Conservation (phyloP, 2,888 invertebrate species). For the Dyspetes luteomarginatus region DNA sequence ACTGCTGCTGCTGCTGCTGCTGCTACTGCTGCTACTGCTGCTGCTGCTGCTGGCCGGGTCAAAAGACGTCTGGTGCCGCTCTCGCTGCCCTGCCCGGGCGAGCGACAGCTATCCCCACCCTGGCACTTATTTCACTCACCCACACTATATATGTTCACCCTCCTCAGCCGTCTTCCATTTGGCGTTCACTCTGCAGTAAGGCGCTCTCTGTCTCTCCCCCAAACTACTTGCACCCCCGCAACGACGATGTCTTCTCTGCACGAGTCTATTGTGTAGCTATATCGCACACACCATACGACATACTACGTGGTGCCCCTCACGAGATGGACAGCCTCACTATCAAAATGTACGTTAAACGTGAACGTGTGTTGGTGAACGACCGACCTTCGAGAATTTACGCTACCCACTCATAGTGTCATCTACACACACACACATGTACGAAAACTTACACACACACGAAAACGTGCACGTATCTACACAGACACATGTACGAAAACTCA, state of each 20-base stretch:
- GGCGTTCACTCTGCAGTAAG: constrained; percentile 67
- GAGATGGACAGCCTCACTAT: constrained; percentile 77
- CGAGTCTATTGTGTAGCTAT: constrained; percentile 75
- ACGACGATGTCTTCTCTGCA: constrained; percentile 71
- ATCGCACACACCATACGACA: constrained; percentile 69
- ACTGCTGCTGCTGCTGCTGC: constrained; percentile 81
- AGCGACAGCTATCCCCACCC: constrained; percentile 82
- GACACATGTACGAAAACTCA: neutral
- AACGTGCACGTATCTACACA: neutral
- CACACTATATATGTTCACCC: constrained; percentile 66
- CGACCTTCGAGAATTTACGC: constrained; percentile 55
- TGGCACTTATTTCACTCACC: constrained; percentile 71
- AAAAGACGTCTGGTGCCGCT: constrained; percentile 81
- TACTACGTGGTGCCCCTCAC: constrained; percentile 69
- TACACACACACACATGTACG: constrained; percentile 3
- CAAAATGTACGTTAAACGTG: constrained; percentile 65
- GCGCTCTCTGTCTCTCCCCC: constrained; percentile 62
- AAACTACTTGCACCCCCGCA: constrained; percentile 48
- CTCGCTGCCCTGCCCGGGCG: constrained; percentile 81
- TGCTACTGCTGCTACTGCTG: constrained; percentile 58
- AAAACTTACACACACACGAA: constrained; percentile 3
- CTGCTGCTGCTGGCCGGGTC: constrained; percentile 83
- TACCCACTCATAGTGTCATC: constrained; percentile 36
- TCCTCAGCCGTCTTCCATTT: constrained; percentile 68
- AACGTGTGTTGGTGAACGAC: constrained; percentile 59